Conservation (phyloP, 2,888 invertebrate genomes). For the Pseudoips prasinana region DNA sequence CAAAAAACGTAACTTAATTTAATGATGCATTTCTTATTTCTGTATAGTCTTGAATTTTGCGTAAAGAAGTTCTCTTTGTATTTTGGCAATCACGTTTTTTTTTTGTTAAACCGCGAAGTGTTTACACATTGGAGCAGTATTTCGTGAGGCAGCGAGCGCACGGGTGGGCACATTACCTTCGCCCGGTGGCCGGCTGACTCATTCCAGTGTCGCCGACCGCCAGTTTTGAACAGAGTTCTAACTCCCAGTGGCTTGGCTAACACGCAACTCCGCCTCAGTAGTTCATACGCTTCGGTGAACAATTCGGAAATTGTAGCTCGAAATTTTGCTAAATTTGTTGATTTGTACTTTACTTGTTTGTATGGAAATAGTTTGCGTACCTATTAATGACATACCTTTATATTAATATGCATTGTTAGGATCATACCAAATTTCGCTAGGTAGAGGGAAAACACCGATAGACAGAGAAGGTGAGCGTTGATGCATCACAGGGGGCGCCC, state of each 20-base stretch:
- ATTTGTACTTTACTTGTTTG: conserved; percentile 29
- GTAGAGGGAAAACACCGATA: no score
- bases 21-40: no score
- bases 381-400: no score
- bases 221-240: conserved; percentile 55
- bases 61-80: no score
- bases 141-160: conserved; percentile 38
- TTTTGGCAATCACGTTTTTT: conserved; percentile 2
- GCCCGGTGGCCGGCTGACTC: conserved; percentile 57
- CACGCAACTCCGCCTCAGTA: conserved; percentile 71
- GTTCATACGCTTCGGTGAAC: conserved; percentile 61
- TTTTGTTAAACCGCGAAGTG: conserved; percentile 8
- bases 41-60: no score
- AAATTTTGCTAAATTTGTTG: conserved; percentile 44
- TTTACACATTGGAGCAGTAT: conserved; percentile 30
- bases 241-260: conserved; percentile 61
- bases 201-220: conserved; percentile 51
- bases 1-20: conserved; percentile 3
- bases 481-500: no score
- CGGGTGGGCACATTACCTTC: conserved; percentile 56
- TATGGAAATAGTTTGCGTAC: conserved; percentile 23
- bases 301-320: conserved; percentile 58
- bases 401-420: no score
- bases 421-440: no score
- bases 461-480: no score